These are phyloP conservation scores for Pachliopta kotzebuea DNA, from an alignment of 2,888 invertebrate genomes.

Conservation along the genomic window DNA sequence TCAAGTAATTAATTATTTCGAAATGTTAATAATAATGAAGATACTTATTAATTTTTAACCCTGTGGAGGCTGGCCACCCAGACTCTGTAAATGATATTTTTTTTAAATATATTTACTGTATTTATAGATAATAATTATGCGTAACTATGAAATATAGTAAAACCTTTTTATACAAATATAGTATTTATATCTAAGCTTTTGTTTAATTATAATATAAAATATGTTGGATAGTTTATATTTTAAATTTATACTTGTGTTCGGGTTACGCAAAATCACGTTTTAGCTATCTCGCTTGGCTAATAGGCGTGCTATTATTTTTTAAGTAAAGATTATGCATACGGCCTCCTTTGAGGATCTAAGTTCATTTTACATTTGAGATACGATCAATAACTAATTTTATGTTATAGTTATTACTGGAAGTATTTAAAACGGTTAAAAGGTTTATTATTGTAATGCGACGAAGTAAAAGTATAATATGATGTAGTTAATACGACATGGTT, in stretches of 20 bases:
- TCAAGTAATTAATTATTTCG: too few species aligned
- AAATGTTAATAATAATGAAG: too few species aligned
- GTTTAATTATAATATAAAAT: too few species aligned
- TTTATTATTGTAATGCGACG: not conserved
- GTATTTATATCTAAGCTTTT: too few species aligned
- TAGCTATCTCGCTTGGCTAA: not conserved
- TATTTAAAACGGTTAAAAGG: not conserved
- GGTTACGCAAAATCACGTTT: not conserved
- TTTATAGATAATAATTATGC: too few species aligned
- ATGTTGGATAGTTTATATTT: not conserved
- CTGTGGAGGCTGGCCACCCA: too few species aligned
- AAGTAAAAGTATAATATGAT: not conserved
- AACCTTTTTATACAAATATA: too few species aligned
- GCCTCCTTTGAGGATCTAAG: not conserved
- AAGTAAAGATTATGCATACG: not conserved
- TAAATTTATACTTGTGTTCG: not conserved
- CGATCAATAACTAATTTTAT: not conserved
- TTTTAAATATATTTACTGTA: too few species aligned
- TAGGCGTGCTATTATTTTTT: not conserved
- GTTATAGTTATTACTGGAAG: not conserved
- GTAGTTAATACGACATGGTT: constrained; percentile 24
- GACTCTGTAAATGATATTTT: too few species aligned
- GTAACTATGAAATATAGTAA: too few species aligned
- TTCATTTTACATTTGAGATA: not conserved
- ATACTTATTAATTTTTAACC: too few species aligned